Base-by-base conservation (phyloP, 2,888 invertebrate genomes). In the Onthophagus sagittarius region DNA sequence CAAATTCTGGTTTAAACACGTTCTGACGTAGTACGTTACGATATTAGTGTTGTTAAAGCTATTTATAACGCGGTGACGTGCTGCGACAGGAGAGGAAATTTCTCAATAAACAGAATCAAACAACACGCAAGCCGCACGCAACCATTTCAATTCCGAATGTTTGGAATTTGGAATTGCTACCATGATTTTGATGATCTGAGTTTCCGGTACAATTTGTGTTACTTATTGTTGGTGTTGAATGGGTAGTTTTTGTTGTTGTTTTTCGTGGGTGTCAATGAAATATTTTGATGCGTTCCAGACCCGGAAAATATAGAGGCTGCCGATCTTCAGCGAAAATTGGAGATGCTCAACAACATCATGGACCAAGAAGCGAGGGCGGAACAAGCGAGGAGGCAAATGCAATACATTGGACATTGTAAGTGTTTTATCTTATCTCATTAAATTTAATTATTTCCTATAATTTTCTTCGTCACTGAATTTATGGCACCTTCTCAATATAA, bases 271-370 rank as follows among this genome's bases (percentile, higher is more conserved):
- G 7, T 32, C 32, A n/a, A n/a, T 13, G 67, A 31, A 5, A 15
- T 67, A 5, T 67, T 15, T 32, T 23, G 23, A 23, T 23, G 53
- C 13, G 33, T 84, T 86, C 78, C 90, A 94, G 96, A 96, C 88
- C 90, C 94, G 78, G 94, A 95, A 85, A 94, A 95, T 84, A 93
- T 93, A 80, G 93, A 93, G 82, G 94, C 94, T 69, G 92, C 92
- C 75, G 96, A 96, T 85, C 89, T 97, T 81, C 96, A 96, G 86
- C 90, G 94, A 84, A 97, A 97, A 87, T 87, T 97, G 82, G 96
- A 96, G 86, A 89, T 94, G 86, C 89, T 97, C 83, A 97, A 97
- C 88, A 94, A 92, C 81, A 93, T 95, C 82, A 92, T 96, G 89
- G 95, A 95, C 86, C 94, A 95, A 82, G 96, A 96, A 85, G 88